phyloP scores from a whole-genome alignment of 2,113 vertebrate species.

The Scatophagus argus region DNA sequence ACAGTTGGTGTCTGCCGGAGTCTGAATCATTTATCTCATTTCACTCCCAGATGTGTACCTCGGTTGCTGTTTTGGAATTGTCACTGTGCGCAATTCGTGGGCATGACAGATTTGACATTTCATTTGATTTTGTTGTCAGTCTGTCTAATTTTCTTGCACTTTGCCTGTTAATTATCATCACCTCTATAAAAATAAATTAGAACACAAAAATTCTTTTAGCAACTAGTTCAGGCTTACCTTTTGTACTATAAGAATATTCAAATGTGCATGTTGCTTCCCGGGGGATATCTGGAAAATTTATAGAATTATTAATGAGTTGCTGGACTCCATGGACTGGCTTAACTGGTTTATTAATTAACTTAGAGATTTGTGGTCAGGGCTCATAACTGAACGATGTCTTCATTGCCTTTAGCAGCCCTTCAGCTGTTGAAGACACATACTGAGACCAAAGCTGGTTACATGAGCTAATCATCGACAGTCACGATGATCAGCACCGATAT shows the following conservation, averaged over 20 bases:
- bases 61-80: slow-evolving; percentile 25
- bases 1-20: slow-evolving; percentile 37
- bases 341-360: neutral
- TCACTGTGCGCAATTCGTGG: slow-evolving; percentile 8
- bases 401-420: neutral
- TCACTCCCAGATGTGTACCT: slow-evolving; percentile 35
- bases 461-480: neutral
- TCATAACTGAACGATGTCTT: neutral
- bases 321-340: neutral
- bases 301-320: slow-evolving; percentile 1
- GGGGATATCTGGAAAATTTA: neutral
- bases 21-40: slow-evolving; percentile 64
- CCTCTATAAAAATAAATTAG: neutral
- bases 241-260: neutral
- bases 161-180: slow-evolving; percentile 34
- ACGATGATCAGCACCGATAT: neutral
- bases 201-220: neutral
- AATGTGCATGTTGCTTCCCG: neutral
- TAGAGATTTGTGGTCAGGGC: neutral
- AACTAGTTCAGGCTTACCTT: neutral
- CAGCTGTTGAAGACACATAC: slow-evolving; percentile 7
- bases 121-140: slow-evolving; percentile 36
- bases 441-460: neutral
- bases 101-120: slow-evolving; percentile 43
- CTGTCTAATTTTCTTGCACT: slow-evolving; percentile 20